Evolutionary conservation across 2,113 vertebrate genomes (phyloP), one percentile per base, ranked within the genome.

Genomic region (Coracopsis vasa): DNA sequence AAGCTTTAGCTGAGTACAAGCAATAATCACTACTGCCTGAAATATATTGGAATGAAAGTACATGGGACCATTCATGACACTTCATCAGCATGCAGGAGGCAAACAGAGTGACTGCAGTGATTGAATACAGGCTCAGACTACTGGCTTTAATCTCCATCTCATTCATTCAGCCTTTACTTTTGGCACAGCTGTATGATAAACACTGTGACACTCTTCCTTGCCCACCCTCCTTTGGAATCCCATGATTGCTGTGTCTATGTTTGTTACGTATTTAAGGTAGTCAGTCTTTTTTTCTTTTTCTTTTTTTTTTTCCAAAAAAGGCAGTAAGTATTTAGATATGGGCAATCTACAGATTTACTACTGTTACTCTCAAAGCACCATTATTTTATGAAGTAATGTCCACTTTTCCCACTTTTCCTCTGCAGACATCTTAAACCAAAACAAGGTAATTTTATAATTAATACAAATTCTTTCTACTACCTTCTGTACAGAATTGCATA

Each of bases 151-250:
- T 99, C 98, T 98, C 98, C 96, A 98, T 97, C 98, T 98, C 97
- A 98, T 99, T 99, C 98, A 98, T 98, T 98, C 98, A 97, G 97
- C 95, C 97, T 90, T 98, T 98, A 98, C 97, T 97, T 97, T 98
- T 96, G 98, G 98, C 98, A 98, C 98, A 99, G 98, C 98, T 99
- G 98, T 98, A 98, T 98, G 97, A 99, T 99, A 99, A 99, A 99
- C 98, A 98, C 97, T 97, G 96, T 96, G 96, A 98, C 97, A 98
- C 97, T 97, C 93, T 97, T 98, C 82, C 93, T 94, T 92, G 84
- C 93, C 94, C 95, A 88, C 93, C 83, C 91, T 88, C 77, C 95
- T 95, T 80, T 96, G 89, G 96, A 97, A 97, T 98, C 95, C 84
- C 95, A 93, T 92, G 77, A 94, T 80, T 94, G 78, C 82, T 83